phyloP scores from a whole-genome alignment of 2,113 vertebrate genomes.

The Xenopus laevis region DNA sequence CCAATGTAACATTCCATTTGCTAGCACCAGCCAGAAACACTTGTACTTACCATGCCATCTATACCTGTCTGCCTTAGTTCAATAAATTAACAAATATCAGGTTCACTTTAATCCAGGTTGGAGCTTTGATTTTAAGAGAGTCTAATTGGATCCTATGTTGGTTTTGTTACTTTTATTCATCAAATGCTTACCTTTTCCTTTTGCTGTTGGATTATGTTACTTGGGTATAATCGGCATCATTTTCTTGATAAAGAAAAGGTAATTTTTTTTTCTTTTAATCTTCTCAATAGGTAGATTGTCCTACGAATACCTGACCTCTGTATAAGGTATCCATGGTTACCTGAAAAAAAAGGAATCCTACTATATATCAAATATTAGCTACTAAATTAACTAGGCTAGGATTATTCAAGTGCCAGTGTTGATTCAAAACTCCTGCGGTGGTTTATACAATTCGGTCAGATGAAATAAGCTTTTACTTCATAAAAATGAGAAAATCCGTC shows the following conservation, averaged over 20 bases:
- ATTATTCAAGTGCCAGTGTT: too few relatives aligned
- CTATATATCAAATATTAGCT: too few relatives aligned
- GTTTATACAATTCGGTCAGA: too few relatives aligned
- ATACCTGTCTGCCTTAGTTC: background rate
- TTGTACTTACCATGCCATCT: background rate
- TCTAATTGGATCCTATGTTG: conserved; percentile 2
- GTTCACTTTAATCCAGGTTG: conserved; percentile 18
- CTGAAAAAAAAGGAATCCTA: too few relatives aligned
- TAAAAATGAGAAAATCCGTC: too few relatives aligned
- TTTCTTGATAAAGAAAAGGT: conserved; percentile 21
- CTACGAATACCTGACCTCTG: background rate
- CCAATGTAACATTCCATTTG: background rate
- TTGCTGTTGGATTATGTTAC: conserved; percentile 19
- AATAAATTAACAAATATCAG: conserved; percentile 11
- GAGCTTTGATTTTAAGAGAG: conserved; percentile 17
- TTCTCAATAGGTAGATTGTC: conserved; percentile 29
- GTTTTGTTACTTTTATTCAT: background rate
- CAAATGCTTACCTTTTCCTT: conserved; percentile 22
- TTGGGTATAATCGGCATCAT: conserved; percentile 28
- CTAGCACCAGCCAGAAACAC: background rate
- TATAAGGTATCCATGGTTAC: background rate
- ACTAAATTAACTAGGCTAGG: too few relatives aligned
- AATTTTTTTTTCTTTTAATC: background rate
- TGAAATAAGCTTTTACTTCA: too few relatives aligned
- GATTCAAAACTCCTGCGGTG: too few relatives aligned